phyloP scores from a whole-genome alignment of 2,797 vertebrate species.

The Oreochromis mossambicus region DNA sequence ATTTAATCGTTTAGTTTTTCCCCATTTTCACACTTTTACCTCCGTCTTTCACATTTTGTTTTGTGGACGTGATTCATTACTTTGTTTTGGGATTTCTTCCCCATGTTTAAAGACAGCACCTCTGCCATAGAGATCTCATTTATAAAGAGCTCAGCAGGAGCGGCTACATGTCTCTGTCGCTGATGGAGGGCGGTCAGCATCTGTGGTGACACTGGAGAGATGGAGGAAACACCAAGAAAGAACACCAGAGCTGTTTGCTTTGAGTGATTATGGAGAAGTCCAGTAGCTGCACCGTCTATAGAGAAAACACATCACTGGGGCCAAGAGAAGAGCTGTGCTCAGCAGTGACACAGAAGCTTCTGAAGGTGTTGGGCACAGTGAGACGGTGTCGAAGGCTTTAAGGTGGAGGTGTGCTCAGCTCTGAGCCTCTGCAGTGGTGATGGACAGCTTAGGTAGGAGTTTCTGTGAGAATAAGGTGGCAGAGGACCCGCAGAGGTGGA shows the following conservation, averaged over 20 bases:
- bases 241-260: accelerated
- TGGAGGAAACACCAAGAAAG: accelerated
- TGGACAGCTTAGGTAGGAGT: accelerated
- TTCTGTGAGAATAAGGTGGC: background rate
- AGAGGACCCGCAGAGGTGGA: background rate
- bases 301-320: background rate
- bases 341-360: background rate
- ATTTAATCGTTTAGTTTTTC: background rate
- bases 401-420: background rate
- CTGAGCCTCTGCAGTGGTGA: background rate
- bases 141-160: background rate
- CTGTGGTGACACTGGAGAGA: accelerated
- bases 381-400: background rate
- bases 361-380: background rate
- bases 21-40: background rate
- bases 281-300: background rate
- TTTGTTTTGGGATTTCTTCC: background rate
- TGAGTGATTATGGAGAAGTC: background rate
- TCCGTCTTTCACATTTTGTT: accelerated
- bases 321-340: background rate
- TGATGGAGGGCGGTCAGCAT: background rate
- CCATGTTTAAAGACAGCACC: background rate
- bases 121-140: background rate
- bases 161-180: accelerated
- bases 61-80: accelerated